Evolutionary conservation across 2,888 invertebrate genomes (phyloP), one percentile per base, ranked within the genome.

Genomic region (Sphecodes monilicornis): DNA sequence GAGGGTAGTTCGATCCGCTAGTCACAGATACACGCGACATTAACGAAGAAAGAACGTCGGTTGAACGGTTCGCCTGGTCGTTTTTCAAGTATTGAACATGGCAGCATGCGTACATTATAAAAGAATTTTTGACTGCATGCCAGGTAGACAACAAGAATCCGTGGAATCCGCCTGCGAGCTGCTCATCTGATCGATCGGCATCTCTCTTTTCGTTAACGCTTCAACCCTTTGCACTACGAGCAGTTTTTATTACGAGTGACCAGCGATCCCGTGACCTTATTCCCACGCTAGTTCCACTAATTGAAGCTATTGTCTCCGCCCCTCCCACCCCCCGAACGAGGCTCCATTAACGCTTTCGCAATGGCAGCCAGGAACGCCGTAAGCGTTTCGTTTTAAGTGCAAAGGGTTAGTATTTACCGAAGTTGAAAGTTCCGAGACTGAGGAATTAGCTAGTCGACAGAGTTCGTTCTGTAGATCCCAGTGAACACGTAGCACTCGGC

Each of bases 61-160:
- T 82, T 57, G 60, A 82, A 78, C 78, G 80, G 72, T 85, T 77
- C 82, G 83, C 77, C 79, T 73, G 82, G 78, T 85, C 76, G 76
- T 86, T 85, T 57, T 78, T 82, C 70, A 36, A 79, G 29, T 43
- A 72, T 3, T 39, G 39, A 54, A 76, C 68, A n/a, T n/a, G 60
- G 29, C 81, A 86, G 87, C 87, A 87, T 87, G 87, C 36, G 32
- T 68, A 75, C 16, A 29, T 57, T 60, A 60, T 16, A 71, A 64
- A 26, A 73, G 57, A 26, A 73, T 26, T 60, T n/a, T 26, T 32
- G 64, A 84, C 64, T 87, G 87, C 87, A 87, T 84, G 87, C 80
- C 76, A 86, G 79, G 73, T 46, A 46, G 78, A 78, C 73, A 80
- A 60, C 57, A 76, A 43, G 78, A 50, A n/a, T n/a, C 50, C 50